A percentile compares a stretch with the other conserved stretches of the same genome.
Conservation (phyloP, 1,140 invertebrate genomes). For the Meteorus sp. region DNA sequence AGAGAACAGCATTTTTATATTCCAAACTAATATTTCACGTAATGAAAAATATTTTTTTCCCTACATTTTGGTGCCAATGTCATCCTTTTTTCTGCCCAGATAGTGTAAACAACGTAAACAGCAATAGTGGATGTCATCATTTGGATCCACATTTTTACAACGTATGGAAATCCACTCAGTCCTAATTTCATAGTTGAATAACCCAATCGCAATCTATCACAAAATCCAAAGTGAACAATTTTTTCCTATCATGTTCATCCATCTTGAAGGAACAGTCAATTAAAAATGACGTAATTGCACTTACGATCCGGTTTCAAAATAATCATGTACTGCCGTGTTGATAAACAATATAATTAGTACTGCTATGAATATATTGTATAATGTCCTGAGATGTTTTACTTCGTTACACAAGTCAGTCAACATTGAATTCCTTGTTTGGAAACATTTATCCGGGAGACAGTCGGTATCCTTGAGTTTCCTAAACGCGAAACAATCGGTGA, state of each 20-base stretch:
- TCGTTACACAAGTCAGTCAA: slow-evolving; percentile 75
- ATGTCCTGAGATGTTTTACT: slow-evolving; percentile 77
- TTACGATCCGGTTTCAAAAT: slow-evolving; percentile 75
- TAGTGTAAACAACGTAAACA: slow-evolving; percentile 61
- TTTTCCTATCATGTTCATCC: neutral
- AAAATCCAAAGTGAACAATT: neutral
- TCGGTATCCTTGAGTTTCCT: slow-evolving; percentile 1
- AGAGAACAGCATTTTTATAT: slow-evolving; percentile 13
- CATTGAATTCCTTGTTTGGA: slow-evolving; percentile 70
- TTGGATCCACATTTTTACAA: slow-evolving; percentile 61
- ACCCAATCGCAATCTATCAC: slow-evolving; percentile 59
- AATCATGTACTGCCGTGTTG: slow-evolving; percentile 72
- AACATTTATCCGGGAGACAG: slow-evolving; percentile 65
- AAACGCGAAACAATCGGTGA: too few relatives aligned
- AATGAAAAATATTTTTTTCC: neutral
- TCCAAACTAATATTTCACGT: neutral
- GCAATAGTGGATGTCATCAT: slow-evolving; percentile 60
- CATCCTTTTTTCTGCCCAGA: slow-evolving; percentile 57
- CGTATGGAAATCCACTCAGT: slow-evolving; percentile 63
- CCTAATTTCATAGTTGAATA: slow-evolving; percentile 60
- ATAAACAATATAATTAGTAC: slow-evolving; percentile 75
- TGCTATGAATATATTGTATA: slow-evolving; percentile 84
- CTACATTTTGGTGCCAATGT: slow-evolving; percentile 48
- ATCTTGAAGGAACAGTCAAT: too few relatives aligned
- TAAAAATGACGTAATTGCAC: slow-evolving; percentile 43